These are phyloP conservation scores for Ardeotis arabs DNA, from an alignment of 2,113 vertebrate species.

Conservation along the genomic window DNA sequence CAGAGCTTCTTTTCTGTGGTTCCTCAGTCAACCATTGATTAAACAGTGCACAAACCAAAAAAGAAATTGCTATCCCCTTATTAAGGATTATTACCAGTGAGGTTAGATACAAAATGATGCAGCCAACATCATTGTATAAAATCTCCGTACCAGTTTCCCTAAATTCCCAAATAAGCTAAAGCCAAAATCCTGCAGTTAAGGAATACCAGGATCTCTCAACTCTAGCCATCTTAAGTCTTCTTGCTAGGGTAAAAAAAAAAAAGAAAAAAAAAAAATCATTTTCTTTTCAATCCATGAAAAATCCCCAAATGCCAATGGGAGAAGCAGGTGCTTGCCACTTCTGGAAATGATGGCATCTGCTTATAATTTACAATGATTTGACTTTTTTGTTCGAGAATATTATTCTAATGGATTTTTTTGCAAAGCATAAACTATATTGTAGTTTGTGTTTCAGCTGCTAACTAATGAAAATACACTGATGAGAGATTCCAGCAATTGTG, in stretches of 20 bases:
- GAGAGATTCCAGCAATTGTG: background rate
- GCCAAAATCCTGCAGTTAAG: background rate
- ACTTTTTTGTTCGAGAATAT: background rate
- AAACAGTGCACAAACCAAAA: background rate
- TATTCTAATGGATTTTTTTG: background rate
- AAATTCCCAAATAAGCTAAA: background rate
- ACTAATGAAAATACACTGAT: conserved; percentile 32
- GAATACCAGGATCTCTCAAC: background rate
- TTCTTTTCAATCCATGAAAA: background rate
- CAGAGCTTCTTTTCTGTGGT: background rate
- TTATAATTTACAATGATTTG: background rate
- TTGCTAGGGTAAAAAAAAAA: background rate
- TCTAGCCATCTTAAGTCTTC: background rate
- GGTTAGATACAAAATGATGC: background rate
- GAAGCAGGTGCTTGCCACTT: background rate
- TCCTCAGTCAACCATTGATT: background rate
- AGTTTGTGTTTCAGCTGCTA: background rate
- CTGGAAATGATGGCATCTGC: background rate
- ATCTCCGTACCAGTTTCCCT: background rate
- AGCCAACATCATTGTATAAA: background rate
- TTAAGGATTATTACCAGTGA: background rate
- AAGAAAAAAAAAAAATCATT: background rate
- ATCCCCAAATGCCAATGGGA: background rate
- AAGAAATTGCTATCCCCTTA: background rate
- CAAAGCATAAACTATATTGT: background rate